Base-by-base conservation (phyloP, 2,797 vertebrate species). In the Sitta carolinensis region DNA sequence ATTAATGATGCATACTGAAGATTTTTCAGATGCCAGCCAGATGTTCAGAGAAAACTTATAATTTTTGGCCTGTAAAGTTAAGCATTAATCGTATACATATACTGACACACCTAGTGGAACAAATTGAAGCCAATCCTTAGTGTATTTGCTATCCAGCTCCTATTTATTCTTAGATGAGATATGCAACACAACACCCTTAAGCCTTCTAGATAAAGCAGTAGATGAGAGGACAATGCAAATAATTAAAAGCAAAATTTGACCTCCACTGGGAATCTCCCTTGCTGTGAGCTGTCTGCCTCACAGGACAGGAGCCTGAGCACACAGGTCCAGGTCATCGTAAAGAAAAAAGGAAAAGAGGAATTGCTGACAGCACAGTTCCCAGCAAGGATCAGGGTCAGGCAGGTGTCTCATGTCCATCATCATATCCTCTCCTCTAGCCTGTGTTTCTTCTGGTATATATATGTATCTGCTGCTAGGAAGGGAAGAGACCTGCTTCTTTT, bases 1-100 rank as follows among this genome's bases (percentile, higher is more conserved):
- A 97, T 97, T 97, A 97, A 97, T 94, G 94, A 93, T 83, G 78
- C 72, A 57, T 87, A 48, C 58, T 95, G 47, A 61, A 88, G 84
- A 90, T 95, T 87, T 95, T 22, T 21, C 96, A 97, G 96, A 96
- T 98, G 95, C 89, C 94, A 95, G 86, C 82, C 97, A 97, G 96
- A 97, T 97, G 96, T 96, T 97, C 54, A 94, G 84, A 96, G 82
- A 93, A 95, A 96, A 66, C 25, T 20, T 80, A 94, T 83, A 59
- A 59, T 0, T 95, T 96, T 96, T 96, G 88, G 85, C 80, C 95
- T 94, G 72, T 72, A 52, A 93, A 95, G 73, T 93, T 74, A 95
- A 74, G 7, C 88, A 95, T 94, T 96, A 97, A 96, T 97, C 91
- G 95, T 82, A 90, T 27, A 45, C 66, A 61, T 74, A 78, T 54